phyloP scores from a whole-genome alignment of 2,888 invertebrate genomes.

The Scaptomyza polygonia region DNA sequence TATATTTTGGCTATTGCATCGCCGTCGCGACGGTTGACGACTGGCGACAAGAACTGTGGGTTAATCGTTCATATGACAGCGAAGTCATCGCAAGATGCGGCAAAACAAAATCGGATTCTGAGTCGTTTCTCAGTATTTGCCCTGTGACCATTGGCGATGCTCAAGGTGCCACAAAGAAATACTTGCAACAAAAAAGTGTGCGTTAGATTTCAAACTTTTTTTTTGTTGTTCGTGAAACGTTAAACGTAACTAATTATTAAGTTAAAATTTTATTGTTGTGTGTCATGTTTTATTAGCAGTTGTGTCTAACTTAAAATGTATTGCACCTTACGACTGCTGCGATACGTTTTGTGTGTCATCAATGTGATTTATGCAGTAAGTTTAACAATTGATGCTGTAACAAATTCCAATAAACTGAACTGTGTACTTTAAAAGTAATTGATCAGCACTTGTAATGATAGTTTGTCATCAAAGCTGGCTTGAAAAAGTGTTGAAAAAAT shows the following conservation, averaged over 20 bases:
- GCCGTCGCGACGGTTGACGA: constrained; percentile 29
- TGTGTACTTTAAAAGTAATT: neutral
- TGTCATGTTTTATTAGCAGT: constrained; percentile 38
- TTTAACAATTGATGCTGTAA: constrained; percentile 13
- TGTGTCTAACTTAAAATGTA: constrained; percentile 57
- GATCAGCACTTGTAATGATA: neutral
- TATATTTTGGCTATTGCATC: constrained; percentile 60
- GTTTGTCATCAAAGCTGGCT: neutral
- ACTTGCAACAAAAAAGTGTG: constrained; percentile 20
- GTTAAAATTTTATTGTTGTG: constrained; percentile 14
- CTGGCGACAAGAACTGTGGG: constrained; percentile 44
- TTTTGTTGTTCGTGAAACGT: constrained; percentile 13
- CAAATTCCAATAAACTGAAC: constrained; percentile 7
- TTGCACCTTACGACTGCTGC: constrained; percentile 65
- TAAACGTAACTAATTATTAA: constrained; percentile 23
- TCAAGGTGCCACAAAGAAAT: constrained; percentile 57
- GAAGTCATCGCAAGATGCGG: constrained; percentile 47
- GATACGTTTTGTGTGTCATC: constrained; percentile 66
- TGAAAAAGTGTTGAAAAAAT: neutral
- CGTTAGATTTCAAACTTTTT: constrained; percentile 9
- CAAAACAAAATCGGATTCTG: constrained; percentile 72
- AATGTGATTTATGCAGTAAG: constrained; percentile 73
- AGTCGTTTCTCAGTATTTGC: constrained; percentile 54
- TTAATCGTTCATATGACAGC: constrained; percentile 62
- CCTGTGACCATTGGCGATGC: constrained; percentile 64